phyloP scores from a whole-genome alignment of 2,113 vertebrate genomes.

The Eulacestoma nigropectus region DNA sequence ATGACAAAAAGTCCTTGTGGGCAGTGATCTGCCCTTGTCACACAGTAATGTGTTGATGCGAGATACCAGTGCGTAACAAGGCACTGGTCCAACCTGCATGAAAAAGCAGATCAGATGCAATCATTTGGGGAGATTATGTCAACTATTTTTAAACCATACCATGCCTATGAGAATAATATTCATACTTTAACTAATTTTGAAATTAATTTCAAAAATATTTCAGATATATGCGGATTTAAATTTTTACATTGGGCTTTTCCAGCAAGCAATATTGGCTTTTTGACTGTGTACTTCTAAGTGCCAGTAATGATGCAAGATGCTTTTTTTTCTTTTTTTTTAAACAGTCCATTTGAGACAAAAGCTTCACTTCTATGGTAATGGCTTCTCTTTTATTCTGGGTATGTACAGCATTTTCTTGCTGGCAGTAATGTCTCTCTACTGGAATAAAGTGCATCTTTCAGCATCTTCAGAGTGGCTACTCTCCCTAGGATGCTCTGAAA shows the following conservation, averaged over 20 bases:
- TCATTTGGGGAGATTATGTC: not conserved
- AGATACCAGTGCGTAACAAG: fast-evolving
- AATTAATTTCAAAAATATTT: not conserved
- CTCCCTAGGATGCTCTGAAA: not conserved
- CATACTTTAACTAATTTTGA: not conserved
- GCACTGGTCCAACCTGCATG: not conserved
- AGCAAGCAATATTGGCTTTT: not conserved
- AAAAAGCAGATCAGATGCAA: not conserved
- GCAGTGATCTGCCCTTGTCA: not conserved
- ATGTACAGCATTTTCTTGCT: not conserved
- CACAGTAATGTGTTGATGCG: fast-evolving
- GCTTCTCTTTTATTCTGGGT: not conserved
- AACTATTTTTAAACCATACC: not conserved
- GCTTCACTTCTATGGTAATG: not conserved
- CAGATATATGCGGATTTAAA: fast-evolving
- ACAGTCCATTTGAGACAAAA: not conserved
- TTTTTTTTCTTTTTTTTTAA: not conserved
- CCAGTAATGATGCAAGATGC: not conserved
- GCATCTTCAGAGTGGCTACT: not conserved
- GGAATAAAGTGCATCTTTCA: not conserved
- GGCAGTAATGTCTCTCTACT: not conserved
- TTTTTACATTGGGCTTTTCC: not conserved
- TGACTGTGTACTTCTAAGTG: not conserved
- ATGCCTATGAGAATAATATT: not conserved
- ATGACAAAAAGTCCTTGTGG: not conserved